Evolutionary conservation across 2,797 vertebrate species (phyloP).

Genomic region (Crenichthys baileyi): DNA sequence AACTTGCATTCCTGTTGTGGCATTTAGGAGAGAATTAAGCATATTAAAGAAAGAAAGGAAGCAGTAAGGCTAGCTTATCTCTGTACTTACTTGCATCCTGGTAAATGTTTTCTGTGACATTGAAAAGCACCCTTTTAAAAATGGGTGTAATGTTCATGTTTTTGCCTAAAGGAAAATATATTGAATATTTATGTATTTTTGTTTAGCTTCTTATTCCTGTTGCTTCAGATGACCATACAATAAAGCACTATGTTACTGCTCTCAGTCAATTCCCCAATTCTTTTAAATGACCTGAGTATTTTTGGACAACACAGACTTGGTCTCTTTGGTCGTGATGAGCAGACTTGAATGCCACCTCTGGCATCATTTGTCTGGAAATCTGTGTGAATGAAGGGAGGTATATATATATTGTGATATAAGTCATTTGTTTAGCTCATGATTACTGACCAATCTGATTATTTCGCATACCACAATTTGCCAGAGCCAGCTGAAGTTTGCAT

Average conservation of each 20-base stretch:
- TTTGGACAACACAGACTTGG: background rate
- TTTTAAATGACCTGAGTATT: background rate
- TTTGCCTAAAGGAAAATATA: background rate
- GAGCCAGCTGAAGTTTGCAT: background rate
- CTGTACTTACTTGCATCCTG: conserved; percentile 27
- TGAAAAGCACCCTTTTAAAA: conserved; percentile 46
- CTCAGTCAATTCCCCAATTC: background rate
- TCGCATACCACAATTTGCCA: too few relatives aligned
- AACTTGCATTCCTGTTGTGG: conserved; percentile 11
- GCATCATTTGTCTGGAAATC: background rate
- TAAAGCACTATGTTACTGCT: background rate
- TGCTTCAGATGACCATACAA: background rate
- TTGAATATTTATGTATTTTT: background rate
- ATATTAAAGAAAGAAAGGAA: conserved; percentile 54
- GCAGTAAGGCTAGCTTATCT: conserved; percentile 37
- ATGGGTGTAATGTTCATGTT: conserved; percentile 33
- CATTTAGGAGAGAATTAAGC: background rate
- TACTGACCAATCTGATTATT: background rate
- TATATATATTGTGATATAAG: background rate
- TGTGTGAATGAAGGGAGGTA: background rate
- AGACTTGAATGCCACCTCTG: background rate
- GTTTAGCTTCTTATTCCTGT: background rate
- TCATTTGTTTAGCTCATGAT: background rate
- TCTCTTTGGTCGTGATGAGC: background rate
- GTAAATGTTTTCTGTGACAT: conserved; percentile 64